These are phyloP conservation scores for Todiramphus saurophagus DNA, from an alignment of 2,113 vertebrate species.

Conservation along the genomic window DNA sequence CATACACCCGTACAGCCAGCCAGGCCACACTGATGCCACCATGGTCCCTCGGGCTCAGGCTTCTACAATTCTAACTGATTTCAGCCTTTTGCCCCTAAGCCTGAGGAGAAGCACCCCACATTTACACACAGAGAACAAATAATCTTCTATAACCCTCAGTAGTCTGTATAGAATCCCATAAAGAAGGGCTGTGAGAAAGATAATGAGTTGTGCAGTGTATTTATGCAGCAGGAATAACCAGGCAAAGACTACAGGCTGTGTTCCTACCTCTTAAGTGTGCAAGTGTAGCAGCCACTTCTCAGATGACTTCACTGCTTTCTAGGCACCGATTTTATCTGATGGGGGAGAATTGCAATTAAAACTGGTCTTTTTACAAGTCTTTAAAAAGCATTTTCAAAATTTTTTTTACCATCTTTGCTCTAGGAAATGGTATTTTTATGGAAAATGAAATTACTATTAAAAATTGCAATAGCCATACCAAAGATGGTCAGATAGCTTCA, in stretches of 20 bases:
- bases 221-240: background rate
- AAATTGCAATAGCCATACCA: background rate
- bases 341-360: background rate
- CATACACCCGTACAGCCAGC: background rate
- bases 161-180: background rate
- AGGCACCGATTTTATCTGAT: background rate
- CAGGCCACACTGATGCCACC: background rate
- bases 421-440: background rate
- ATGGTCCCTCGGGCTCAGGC: fast-evolving
- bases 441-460: background rate
- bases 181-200: background rate
- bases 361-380: background rate
- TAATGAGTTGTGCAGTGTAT: background rate
- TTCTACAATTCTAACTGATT: background rate
- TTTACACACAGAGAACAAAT: background rate
- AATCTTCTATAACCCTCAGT: background rate
- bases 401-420: background rate
- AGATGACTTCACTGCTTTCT: background rate
- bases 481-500: background rate
- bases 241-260: background rate
- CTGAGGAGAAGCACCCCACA: background rate
- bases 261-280: too few relatives aligned
- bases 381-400: background rate
- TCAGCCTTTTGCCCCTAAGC: background rate
- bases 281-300: background rate